These are phyloP conservation scores for Scelioninae gen. 1 DNA, from an alignment of 2,888 invertebrate species.

Conservation along the genomic window DNA sequence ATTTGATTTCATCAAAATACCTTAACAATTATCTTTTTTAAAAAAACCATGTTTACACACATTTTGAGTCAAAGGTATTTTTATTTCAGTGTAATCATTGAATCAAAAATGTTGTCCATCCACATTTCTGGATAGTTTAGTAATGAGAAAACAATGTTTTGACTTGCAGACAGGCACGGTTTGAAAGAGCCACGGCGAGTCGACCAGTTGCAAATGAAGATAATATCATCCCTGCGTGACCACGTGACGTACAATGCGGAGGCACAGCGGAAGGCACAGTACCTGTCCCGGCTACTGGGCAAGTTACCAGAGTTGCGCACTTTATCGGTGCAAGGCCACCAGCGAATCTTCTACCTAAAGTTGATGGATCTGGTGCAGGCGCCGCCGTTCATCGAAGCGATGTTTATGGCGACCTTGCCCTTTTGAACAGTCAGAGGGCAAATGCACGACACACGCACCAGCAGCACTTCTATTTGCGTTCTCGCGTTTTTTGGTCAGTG, in stretches of 20 bases:
- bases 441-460: constrained; percentile 37
- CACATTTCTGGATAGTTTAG: too few species aligned
- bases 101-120: too few species aligned
- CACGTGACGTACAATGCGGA: constrained; percentile 97
- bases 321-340: constrained; percentile 96
- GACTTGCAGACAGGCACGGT: constrained; percentile 93
- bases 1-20: too few species aligned
- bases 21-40: too few species aligned
- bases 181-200: constrained; percentile 95
- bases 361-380: constrained; percentile 96
- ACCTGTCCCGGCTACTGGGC: constrained; percentile 96
- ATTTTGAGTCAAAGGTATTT: too few species aligned
- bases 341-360: constrained; percentile 97
- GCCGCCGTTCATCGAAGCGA: constrained; percentile 96
- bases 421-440: constrained; percentile 86
- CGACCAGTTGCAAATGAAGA: constrained; percentile 98
- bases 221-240: constrained; percentile 96
- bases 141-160: constrained; percentile 2
- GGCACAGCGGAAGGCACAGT: constrained; percentile 95
- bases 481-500: constrained; percentile 49
- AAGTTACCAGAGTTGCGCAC: constrained; percentile 97
- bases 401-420: constrained; percentile 97
- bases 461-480: constrained; percentile 46
- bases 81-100: too few species aligned
- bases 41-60: too few species aligned